These are phyloP conservation scores for Candidula unifasciata DNA, from an alignment of 2,888 invertebrate genomes.

Conservation along the genomic window DNA sequence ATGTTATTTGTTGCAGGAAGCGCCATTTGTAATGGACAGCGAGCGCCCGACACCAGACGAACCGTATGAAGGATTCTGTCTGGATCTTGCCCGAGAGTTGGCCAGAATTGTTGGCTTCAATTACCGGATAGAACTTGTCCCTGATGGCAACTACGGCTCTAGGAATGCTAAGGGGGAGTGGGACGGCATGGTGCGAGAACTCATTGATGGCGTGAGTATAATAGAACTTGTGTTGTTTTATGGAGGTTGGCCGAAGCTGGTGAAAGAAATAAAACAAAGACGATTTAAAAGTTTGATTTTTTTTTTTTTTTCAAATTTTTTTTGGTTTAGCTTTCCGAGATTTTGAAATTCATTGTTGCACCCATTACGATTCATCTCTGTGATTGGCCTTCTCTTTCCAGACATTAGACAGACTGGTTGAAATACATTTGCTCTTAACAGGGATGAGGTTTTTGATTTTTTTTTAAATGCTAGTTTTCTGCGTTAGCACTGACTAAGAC, in stretches of 20 bases:
- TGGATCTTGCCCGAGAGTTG: conserved; percentile 90
- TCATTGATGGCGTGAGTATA: conserved; percentile 74
- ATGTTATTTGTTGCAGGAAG: conserved; percentile 82
- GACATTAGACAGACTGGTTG: too few relatives aligned
- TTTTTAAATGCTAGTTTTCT: too few relatives aligned
- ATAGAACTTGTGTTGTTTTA: background rate
- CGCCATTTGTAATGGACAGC: conserved; percentile 92
- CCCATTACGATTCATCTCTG: too few relatives aligned
- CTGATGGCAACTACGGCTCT: conserved; percentile 79
- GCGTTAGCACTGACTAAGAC: too few relatives aligned
- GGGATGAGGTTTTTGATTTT: too few relatives aligned
- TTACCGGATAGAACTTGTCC: conserved; percentile 88
- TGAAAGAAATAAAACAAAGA: too few relatives aligned
- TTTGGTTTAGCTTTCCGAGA: too few relatives aligned
- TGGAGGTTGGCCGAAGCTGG: background rate
- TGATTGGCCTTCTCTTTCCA: too few relatives aligned
- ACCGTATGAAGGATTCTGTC: conserved; percentile 83
- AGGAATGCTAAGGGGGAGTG: conserved; percentile 79
- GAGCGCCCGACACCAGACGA: conserved; percentile 87
- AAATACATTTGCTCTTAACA: too few relatives aligned
- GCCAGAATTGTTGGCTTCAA: conserved; percentile 88
- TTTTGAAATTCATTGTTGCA: too few relatives aligned
- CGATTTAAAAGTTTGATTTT: too few relatives aligned
- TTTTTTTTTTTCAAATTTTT: too few relatives aligned
- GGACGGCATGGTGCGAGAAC: conserved; percentile 81